Evolutionary conservation across 2,113 vertebrate species (phyloP).

Genomic region (Poeciliopsis retropinna): DNA sequence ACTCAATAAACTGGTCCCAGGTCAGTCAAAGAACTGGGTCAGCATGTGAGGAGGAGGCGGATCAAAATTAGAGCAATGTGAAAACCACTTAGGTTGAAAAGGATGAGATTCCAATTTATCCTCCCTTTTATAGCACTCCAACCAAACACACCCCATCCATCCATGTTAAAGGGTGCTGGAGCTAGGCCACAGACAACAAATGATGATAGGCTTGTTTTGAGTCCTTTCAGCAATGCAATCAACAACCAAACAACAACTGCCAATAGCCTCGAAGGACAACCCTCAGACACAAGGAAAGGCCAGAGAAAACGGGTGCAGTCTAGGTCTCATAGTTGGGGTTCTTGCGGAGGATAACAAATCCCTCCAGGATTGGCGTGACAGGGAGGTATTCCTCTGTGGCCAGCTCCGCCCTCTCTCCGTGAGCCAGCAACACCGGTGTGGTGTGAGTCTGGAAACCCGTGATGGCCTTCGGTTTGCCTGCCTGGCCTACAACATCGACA

Average conservation of each 20-base stretch:
- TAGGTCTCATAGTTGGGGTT: constrained; percentile 95
- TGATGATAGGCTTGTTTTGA: constrained; percentile 33
- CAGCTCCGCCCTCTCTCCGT: constrained; percentile 94
- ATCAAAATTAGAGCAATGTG: constrained; percentile 37
- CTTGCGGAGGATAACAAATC: constrained; percentile 97
- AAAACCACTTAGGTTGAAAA: constrained; percentile 37
- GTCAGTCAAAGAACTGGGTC: constrained; percentile 39
- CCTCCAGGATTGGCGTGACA: constrained; percentile 94
- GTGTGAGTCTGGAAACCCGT: constrained; percentile 99
- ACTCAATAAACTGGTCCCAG: constrained; percentile 16
- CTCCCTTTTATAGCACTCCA: constrained; percentile 17
- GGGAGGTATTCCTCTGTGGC: constrained; percentile 96
- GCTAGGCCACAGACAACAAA: constrained; percentile 25
- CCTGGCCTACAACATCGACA: constrained; percentile 97
- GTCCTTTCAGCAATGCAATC: constrained; percentile 56
- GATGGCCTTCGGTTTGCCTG: constrained; percentile 98
- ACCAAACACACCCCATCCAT: constrained; percentile 42
- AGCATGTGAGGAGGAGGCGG: constrained; percentile 9
- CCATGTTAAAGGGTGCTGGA: constrained; percentile 42
- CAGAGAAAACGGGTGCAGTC: constrained; percentile 30
- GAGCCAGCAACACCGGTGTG: constrained; percentile 94
- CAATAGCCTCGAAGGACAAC: constrained; percentile 39
- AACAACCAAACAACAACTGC: constrained; percentile 53
- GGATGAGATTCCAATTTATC: constrained; percentile 48
- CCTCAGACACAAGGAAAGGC: constrained; percentile 29